phyloP scores from a whole-genome alignment of 1,140 invertebrate genomes.

The Drosophila bocki region DNA sequence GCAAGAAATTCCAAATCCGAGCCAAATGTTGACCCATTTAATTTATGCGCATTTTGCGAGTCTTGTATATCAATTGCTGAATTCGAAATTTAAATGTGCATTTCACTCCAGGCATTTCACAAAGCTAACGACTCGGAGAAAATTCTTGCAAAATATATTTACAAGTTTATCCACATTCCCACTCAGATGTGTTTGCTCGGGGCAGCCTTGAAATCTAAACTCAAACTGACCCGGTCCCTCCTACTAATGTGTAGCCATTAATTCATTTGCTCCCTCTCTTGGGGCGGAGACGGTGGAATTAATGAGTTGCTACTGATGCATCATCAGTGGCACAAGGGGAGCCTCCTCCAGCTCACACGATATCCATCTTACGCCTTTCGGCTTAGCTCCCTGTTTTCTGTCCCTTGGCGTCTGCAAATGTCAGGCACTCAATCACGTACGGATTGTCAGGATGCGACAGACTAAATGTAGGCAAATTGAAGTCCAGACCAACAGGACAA shows the following conservation, averaged over 20 bases:
- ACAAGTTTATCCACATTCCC: slow-evolving; percentile 8
- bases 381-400: slow-evolving; percentile 19
- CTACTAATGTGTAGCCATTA: slow-evolving; percentile 67
- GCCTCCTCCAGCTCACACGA: not conserved
- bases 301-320: slow-evolving; percentile 61
- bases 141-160: slow-evolving; percentile 20
- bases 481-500: slow-evolving; percentile 23
- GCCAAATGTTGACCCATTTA: slow-evolving; percentile 45
- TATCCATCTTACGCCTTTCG: slow-evolving; percentile 32
- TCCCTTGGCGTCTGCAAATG: slow-evolving; percentile 49
- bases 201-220: slow-evolving; percentile 54
- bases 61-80: slow-evolving; percentile 59
- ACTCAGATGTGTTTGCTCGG: not conserved
- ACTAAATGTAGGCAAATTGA: slow-evolving; percentile 23
- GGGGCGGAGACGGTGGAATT: slow-evolving; percentile 50
- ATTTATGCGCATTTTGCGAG: slow-evolving; percentile 54
- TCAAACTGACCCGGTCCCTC: slow-evolving; percentile 19
- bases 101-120: slow-evolving; percentile 25
- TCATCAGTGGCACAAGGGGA: slow-evolving; percentile 26
- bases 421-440: slow-evolving; percentile 65
- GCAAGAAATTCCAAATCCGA: slow-evolving; percentile 23
- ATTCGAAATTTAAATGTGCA: slow-evolving; percentile 40
- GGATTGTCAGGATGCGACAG: slow-evolving; percentile 23
- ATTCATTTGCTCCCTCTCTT: slow-evolving; percentile 62
- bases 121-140: slow-evolving; percentile 26